phyloP scores from a whole-genome alignment of 2,797 vertebrate genomes.

The Schizothorax lantsangensis region DNA sequence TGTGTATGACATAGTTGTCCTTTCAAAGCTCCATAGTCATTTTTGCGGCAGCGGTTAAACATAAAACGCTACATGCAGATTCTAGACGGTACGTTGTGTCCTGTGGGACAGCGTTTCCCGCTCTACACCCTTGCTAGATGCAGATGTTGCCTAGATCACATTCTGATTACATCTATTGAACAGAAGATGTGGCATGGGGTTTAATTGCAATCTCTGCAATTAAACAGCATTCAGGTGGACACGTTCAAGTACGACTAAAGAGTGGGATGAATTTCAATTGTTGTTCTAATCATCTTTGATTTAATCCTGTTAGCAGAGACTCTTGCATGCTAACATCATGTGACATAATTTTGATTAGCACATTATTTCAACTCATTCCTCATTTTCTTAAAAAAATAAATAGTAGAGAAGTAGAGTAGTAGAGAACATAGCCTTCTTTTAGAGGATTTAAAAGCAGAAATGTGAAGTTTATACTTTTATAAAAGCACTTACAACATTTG shows the following conservation, averaged over 20 bases:
- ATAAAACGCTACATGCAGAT: conserved; percentile 48
- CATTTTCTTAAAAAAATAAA: neutral
- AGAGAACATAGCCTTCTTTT: neutral
- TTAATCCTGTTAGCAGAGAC: conserved; percentile 1
- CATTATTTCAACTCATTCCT: neutral
- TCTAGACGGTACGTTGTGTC: conserved; percentile 45
- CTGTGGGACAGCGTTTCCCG: conserved; percentile 43
- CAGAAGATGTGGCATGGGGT: conserved; percentile 12
- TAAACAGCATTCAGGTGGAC: neutral
- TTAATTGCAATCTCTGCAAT: neutral
- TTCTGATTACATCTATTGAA: conserved; percentile 25
- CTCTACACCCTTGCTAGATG: neutral
- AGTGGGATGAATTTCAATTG: conserved; percentile 25
- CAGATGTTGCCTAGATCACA: conserved; percentile 46
- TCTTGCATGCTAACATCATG: neutral
- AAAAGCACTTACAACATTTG: neutral
- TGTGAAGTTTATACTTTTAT: neutral
- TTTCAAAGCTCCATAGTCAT: conserved; percentile 50
- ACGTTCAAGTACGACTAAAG: neutral
- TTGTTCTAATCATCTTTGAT: conserved; percentile 46
- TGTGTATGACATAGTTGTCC: conserved; percentile 44
- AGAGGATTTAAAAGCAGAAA: neutral
- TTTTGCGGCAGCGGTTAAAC: conserved; percentile 47
- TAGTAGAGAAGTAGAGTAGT: neutral
- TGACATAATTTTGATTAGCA: neutral